phyloP scores from a whole-genome alignment of 53 echinoderm and acorn worm species.

The Crossaster papposus region DNA sequence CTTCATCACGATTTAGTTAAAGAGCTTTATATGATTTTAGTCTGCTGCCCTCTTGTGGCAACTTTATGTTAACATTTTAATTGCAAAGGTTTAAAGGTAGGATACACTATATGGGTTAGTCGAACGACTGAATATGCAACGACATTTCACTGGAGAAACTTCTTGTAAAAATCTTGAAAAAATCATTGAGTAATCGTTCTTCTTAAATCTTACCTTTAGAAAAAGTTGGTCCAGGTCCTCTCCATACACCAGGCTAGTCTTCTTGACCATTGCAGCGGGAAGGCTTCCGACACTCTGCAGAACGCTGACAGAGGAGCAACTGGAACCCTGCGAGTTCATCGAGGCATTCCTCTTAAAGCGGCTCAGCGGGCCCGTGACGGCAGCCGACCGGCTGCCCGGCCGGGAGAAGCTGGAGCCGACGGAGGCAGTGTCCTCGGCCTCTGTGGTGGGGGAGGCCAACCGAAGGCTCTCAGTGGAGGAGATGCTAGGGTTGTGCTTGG shows the following conservation, averaged over 20 bases:
- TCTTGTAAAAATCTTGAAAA: no score
- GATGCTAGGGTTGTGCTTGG: constrained; percentile 54
- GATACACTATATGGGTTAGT: no score
- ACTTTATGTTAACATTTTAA: background rate
- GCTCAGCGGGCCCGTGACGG: constrained; percentile 2
- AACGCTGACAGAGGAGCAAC: constrained; percentile 35
- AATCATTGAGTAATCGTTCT: background rate
- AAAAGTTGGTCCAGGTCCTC: constrained; percentile 70
- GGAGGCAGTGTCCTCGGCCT: constrained; percentile 31
- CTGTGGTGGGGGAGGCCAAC: background rate
- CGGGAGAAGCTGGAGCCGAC: constrained; percentile 46
- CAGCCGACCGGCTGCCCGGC: constrained; percentile 29
- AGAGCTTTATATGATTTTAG: background rate
- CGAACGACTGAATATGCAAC: no score
- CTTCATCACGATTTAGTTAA: background rate
- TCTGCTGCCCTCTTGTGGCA: constrained; percentile 37
- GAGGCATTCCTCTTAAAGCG: constrained; percentile 56
- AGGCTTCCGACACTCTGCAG: constrained; percentile 32
- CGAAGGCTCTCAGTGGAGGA: constrained; percentile 42
- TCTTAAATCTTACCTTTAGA: constrained; percentile 61
- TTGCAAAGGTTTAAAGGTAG: no score
- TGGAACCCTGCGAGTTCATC: constrained; percentile 47
- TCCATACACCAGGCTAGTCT: constrained; percentile 29
- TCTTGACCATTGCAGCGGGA: constrained; percentile 28
- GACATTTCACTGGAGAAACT: no score